Conservation (phyloP, 2,113 vertebrate species). For the Orycteropus afer region DNA sequence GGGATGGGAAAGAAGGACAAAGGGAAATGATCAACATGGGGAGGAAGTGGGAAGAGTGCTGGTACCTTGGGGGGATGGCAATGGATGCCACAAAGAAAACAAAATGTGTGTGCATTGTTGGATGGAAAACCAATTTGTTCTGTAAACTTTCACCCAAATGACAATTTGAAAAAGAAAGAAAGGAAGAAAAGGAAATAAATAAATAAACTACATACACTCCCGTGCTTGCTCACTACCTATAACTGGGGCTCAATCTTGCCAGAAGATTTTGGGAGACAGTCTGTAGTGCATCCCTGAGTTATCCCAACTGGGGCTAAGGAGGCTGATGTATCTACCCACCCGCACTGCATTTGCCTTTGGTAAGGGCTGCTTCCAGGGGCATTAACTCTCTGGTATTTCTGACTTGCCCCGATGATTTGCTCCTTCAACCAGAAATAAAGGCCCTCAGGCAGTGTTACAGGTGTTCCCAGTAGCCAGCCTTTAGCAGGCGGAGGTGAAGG, state of each 20-base stretch:
- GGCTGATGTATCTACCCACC: not conserved
- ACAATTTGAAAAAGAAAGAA: too few relatives aligned
- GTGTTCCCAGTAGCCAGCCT: conserved; percentile 24
- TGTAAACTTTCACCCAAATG: too few relatives aligned
- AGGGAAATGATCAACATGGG: too few relatives aligned
- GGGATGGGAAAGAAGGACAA: too few relatives aligned
- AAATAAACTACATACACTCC: not conserved
- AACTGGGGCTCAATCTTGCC: not conserved
- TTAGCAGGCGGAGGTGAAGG: conserved; percentile 49
- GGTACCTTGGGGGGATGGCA: too few relatives aligned
- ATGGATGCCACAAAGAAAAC: too few relatives aligned
- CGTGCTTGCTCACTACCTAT: not conserved
- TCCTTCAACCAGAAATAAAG: conserved; percentile 63
- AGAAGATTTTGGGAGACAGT: not conserved
- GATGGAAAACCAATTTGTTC: too few relatives aligned
- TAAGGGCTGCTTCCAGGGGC: conserved; percentile 54
- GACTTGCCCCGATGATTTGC: conserved; percentile 47
- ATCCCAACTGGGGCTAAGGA: not conserved
- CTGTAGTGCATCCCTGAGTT: not conserved
- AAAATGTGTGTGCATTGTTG: too few relatives aligned
- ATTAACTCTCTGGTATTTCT: conserved; percentile 74
- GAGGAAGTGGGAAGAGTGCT: too few relatives aligned
- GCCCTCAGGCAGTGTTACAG: conserved; percentile 34
- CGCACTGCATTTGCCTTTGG: not conserved
- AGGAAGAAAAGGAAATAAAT: too few relatives aligned